Base-by-base conservation (phyloP, 64 coral and sea anemone genomes). In the Anthopleura sola region DNA sequence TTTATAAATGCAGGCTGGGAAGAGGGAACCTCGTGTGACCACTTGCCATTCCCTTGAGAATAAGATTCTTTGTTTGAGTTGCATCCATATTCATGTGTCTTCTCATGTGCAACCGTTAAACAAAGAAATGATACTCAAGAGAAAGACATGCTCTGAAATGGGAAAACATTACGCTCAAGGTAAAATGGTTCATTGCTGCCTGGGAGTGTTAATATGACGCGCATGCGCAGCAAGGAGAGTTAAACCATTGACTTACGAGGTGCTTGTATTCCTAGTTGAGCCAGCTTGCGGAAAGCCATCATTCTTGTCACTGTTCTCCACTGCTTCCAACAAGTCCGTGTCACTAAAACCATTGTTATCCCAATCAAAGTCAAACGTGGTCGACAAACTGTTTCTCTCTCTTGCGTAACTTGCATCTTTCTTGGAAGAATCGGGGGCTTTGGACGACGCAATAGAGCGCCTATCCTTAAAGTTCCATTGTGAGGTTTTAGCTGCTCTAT, bases 311-410 rank as follows among this genome's bases (percentile, higher is more conserved):
- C 78, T 53, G 80, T 75, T 68, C 55, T 90, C 90, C 78, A 92
- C 39, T 1, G 94, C 94, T 24, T 83, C 40, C 49, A 97, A 75
- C 29, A 97, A 57, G n/a, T 97, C 90, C 16, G 54, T 40, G 82
- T 97, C 94, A 75, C 83, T 92, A 29, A 92, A 56, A 26, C 92
- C 94, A 71, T 71, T 86, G 46, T 5, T 26, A n/a, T 82, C 88
- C 94, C 87, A 93, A 3, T 90, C 90, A 83, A 75, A 23, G 60
- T 79, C 76, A 79, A 79, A 79, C 21, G 36, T 79, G 4, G 11
- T 46, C 18, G 76, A 79, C 76, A 79, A 79, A 79, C 44, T 3
- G 15, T 28, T 71, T 14, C 28, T 71, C 34, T 32, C 28, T 32
- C 13, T 28, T 28, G 31, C 15, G 2, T 32, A 34, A 14, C 29